Conservation (phyloP, 2,888 invertebrate genomes). For the Myathropa florea region DNA sequence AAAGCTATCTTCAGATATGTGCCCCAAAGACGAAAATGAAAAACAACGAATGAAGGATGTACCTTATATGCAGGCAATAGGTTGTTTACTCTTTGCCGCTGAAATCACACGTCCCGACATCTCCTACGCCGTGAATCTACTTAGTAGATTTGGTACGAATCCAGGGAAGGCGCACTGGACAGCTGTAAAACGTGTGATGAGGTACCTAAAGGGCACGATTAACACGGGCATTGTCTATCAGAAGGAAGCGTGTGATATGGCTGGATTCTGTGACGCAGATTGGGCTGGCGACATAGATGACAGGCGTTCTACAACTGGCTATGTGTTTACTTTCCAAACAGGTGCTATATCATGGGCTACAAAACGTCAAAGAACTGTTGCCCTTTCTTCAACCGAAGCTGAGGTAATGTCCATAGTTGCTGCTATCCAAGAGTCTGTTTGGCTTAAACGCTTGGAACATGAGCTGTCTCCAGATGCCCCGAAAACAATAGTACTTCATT, state of each 20-base stretch:
- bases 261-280: slow-evolving; percentile 58
- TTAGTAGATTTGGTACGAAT: slow-evolving; percentile 54
- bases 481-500: slow-evolving; percentile 38
- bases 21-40: slow-evolving; percentile 50
- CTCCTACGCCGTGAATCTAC: slow-evolving; percentile 39
- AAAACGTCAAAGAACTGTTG: too few species aligned
- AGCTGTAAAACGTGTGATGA: slow-evolving; percentile 56
- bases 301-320: slow-evolving; percentile 61
- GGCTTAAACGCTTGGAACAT: slow-evolving; percentile 65
- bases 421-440: slow-evolving; percentile 61
- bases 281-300: slow-evolving; percentile 53
- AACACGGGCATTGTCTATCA: slow-evolving; percentile 44
- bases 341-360: too few species aligned
- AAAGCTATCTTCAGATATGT: slow-evolving; percentile 53
- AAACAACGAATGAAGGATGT: slow-evolving; percentile 67
- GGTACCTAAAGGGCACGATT: slow-evolving; percentile 51
- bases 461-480: slow-evolving; percentile 33
- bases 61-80: slow-evolving; percentile 62
- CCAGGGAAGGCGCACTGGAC: slow-evolving; percentile 64
- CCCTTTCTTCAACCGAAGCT: slow-evolving; percentile 68
- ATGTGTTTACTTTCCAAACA: slow-evolving; percentile 61
- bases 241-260: slow-evolving; percentile 15
- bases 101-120: slow-evolving; percentile 59
- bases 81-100: slow-evolving; percentile 55
- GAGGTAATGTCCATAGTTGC: slow-evolving; percentile 67